Conservation (phyloP, 2,113 vertebrate genomes). For the Coregonus clupeaformis region DNA sequence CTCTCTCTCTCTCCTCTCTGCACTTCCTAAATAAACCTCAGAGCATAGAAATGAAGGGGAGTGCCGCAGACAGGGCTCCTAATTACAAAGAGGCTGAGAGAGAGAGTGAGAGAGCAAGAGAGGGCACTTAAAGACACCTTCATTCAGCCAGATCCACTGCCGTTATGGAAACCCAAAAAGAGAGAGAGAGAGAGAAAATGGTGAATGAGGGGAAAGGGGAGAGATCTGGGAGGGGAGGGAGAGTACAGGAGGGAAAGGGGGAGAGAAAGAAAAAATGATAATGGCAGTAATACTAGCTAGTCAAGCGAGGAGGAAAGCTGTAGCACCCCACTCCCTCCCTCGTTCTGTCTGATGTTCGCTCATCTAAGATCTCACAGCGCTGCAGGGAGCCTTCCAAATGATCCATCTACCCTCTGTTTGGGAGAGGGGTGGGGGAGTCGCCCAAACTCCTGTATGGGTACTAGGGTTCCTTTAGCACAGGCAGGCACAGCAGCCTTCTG, state of each 20-base stretch:
- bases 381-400: conserved; percentile 41
- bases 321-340: background rate
- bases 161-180: background rate
- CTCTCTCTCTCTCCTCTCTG: conserved; percentile 67
- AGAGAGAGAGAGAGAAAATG: conserved; percentile 1
- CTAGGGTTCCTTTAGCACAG: background rate
- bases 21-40: conserved; percentile 77
- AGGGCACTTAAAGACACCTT: conserved; percentile 58
- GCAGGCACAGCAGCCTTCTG: conserved; percentile 42
- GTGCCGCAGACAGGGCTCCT: conserved; percentile 52
- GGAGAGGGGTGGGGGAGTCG: conserved; percentile 57
- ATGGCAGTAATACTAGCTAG: conserved; percentile 16
- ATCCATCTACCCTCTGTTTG: conserved; percentile 40
- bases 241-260: conserved; percentile 1
- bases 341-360: conserved; percentile 16
- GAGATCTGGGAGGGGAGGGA: conserved; percentile 12
- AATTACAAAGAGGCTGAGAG: conserved; percentile 56
- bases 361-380: conserved; percentile 22
- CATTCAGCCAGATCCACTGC: conserved; percentile 44
- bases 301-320: conserved; percentile 6
- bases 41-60: conserved; percentile 59
- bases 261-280: conserved; percentile 1
- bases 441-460: conserved; percentile 4
- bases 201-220: conserved; percentile 11
- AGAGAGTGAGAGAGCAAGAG: background rate